Conservation (phyloP, 2,888 invertebrate genomes). For the Volucella bombylans region DNA sequence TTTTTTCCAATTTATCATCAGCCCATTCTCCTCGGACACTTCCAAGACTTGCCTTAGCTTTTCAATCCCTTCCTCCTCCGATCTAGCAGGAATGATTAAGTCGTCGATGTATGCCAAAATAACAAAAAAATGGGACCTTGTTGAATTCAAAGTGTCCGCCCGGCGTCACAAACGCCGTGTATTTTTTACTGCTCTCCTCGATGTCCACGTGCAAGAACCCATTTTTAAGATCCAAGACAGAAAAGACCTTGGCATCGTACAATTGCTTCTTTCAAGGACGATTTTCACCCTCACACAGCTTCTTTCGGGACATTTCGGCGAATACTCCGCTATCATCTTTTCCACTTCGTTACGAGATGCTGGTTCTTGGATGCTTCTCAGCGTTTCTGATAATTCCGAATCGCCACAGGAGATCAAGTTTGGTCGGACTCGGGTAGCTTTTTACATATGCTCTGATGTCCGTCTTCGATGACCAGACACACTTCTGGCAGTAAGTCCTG, state of each 20-base stretch:
- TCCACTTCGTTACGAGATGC: neutral
- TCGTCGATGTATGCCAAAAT: slow-evolving; percentile 43
- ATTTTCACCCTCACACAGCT: slow-evolving; percentile 28
- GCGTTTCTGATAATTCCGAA: neutral
- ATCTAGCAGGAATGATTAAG: slow-evolving; percentile 34
- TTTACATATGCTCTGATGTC: slow-evolving; percentile 15
- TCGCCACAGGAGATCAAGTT: slow-evolving; percentile 26
- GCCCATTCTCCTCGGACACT: slow-evolving; percentile 30
- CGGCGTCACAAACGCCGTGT: too few species aligned
- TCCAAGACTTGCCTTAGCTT: slow-evolving; percentile 21
- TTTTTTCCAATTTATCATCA: slow-evolving; percentile 52
- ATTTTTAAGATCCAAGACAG: too few species aligned
- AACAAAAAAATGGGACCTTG: too few species aligned
- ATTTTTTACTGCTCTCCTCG: too few species aligned
- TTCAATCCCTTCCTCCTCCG: slow-evolving; percentile 16
- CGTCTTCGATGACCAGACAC: slow-evolving; percentile 30
- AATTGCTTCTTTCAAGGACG: too few species aligned
- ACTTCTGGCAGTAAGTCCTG: slow-evolving; percentile 36
- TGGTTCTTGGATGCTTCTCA: slow-evolving; percentile 29
- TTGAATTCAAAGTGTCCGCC: slow-evolving; percentile 67
- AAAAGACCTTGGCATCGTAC: too few species aligned
- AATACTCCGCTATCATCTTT: slow-evolving; percentile 73
- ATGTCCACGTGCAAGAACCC: too few species aligned
- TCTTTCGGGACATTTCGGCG: slow-evolving; percentile 75
- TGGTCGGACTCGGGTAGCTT: slow-evolving; percentile 4